A percentile compares a stretch with the other conserved stretches of the same genome.
phyloP scores from a whole-genome alignment of 2,888 invertebrate genomes.

The Drosophila lacicola region DNA sequence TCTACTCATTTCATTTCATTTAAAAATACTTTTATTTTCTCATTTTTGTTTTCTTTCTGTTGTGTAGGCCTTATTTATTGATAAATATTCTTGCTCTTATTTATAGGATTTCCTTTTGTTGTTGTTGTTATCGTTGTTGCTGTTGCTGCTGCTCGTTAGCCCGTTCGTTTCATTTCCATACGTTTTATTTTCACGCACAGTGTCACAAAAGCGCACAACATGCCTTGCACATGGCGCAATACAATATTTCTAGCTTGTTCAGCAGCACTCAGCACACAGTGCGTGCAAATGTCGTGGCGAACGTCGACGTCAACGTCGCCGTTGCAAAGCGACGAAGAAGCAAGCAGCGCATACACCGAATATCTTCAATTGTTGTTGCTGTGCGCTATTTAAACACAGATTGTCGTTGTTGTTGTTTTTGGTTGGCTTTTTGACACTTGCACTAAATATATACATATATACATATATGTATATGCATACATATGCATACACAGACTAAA shows the following conservation, averaged over 20 bases:
- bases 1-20: slow-evolving; percentile 38
- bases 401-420: slow-evolving; percentile 4
- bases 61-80: slow-evolving; percentile 40
- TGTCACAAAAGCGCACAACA: slow-evolving; percentile 11
- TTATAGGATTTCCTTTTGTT: slow-evolving; percentile 60
- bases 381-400: slow-evolving; percentile 21
- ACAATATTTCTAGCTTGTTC: slow-evolving; percentile 7
- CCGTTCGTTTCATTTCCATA: slow-evolving; percentile 64
- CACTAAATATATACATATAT: slow-evolving; percentile 16
- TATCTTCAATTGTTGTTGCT: slow-evolving; percentile 56
- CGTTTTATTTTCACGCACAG: slow-evolving; percentile 61
- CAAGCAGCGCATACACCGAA: slow-evolving; percentile 57
- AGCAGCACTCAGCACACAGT: slow-evolving; percentile 43
- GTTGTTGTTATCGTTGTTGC: slow-evolving; percentile 32
- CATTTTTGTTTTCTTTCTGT: slow-evolving; percentile 21
- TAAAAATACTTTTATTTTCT: slow-evolving; percentile 35
- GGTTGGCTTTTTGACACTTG: slow-evolving; percentile 49
- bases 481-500: neutral
- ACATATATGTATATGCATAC: neutral
- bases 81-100: slow-evolving; percentile 65
- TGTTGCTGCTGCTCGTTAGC: slow-evolving; percentile 39
- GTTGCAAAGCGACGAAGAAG: slow-evolving; percentile 40
- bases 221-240: neutral
- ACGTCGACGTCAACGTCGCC: slow-evolving; percentile 17
- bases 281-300: slow-evolving; percentile 67